Base-by-base conservation (phyloP, 2,113 vertebrate species). In the Orientallactaga bullata region DNA sequence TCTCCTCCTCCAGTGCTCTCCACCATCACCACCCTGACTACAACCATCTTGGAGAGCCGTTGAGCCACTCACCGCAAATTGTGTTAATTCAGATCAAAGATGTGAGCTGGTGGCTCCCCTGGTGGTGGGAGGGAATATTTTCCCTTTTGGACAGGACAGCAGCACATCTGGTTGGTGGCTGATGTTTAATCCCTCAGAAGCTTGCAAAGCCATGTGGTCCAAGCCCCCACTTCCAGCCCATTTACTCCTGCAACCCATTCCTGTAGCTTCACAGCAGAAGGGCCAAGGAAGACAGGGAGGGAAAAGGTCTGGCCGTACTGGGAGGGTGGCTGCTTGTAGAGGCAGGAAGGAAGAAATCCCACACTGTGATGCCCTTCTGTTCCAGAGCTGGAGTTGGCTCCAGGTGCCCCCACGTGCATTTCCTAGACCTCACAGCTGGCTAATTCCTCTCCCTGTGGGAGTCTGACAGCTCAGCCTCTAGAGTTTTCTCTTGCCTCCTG, bases 401-500 rank as follows among this genome's bases (percentile, higher is more conserved):
- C 58, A 68, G 77, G 80, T 47, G 63, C 30, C 84, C 95, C 18
- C 51, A 3, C 81, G 17, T 5, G 63, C 55, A 32, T 89, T 73
- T 79, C 83, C 88, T 69, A 90, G 80, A 58, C 82, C 83, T 88
- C 66, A 47, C 32, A 3, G 69, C 63, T 16, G 65, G 88, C 81
- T 94, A 30, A 76, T 94, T 92, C 68, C 63, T 92, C 85, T 96
- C 73, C 87, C 93, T 35, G 55, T 65, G 87, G 89, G 91, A 94
- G 85, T 69, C 65, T 88, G 84, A 60, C 68, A 83, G 89, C 39
- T 93, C 73, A 72, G 85, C 69, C 87, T 89, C 91, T 65, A 37
- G 90, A 90, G 95, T 24, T 74, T 87, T 15, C 80, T 88, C 37
- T 60, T 2, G 0, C 60, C 66, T 94, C 91, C 72, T 58, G 73